A percentile compares a stretch with the other conserved stretches of the same genome.
Evolutionary conservation across 37 sponge, comb jelly and placozoan species (phyloP).

Genomic region (Tethya wilhelma): DNA sequence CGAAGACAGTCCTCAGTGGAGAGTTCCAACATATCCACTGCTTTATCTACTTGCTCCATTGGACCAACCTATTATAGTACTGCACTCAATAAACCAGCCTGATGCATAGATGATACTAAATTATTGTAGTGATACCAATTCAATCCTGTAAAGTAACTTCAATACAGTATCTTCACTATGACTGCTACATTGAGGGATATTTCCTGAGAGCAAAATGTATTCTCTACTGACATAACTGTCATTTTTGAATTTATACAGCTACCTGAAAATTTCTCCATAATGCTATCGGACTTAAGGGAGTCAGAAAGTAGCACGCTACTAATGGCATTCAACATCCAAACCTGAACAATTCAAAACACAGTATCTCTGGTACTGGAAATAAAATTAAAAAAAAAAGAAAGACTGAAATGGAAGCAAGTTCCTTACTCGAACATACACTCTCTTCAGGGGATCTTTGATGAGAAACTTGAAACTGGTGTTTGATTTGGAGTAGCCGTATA

Average conservation of each 20-base stretch:
- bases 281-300: background rate
- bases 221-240: background rate
- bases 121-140: background rate
- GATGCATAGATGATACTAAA: background rate
- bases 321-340: slow-evolving; percentile 41
- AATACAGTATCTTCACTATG: background rate
- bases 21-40: slow-evolving; percentile 31
- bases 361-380: too few species aligned
- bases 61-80: background rate
- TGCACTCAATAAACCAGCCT: background rate
- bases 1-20: slow-evolving; percentile 28
- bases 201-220: background rate
- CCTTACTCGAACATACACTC: too few species aligned
- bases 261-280: slow-evolving; percentile 4
- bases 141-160: slow-evolving; percentile 12
- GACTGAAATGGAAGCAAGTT: too few species aligned
- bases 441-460: background rate
- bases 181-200: background rate
- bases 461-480: background rate
- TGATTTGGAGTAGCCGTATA: too few species aligned
- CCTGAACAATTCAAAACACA: too few species aligned
- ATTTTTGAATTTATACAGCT: background rate
- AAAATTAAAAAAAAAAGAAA: too few species aligned
- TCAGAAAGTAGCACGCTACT: background rate
- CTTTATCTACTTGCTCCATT: background rate